These are phyloP conservation scores for Agrotis segetum DNA, from an alignment of 2,888 invertebrate genomes.

Conservation along the genomic window DNA sequence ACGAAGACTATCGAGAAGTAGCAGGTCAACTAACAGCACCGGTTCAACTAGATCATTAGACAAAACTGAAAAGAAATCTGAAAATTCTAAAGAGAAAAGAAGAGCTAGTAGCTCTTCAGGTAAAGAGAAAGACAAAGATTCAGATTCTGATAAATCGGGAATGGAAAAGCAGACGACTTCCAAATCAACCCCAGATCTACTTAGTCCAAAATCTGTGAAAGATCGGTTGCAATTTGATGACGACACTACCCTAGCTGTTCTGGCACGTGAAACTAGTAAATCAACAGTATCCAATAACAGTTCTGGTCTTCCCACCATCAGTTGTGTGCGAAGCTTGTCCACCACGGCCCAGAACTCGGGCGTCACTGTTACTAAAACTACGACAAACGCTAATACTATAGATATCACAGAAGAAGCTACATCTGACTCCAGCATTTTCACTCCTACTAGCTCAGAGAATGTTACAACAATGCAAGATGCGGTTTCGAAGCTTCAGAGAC, in stretches of 20 bases:
- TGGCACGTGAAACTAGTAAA: constrained; percentile 72
- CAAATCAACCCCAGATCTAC: constrained; percentile 37
- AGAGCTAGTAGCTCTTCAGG: constrained; percentile 60
- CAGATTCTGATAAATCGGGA: constrained; percentile 42
- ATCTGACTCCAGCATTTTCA: constrained; percentile 76
- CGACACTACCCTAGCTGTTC: constrained; percentile 76
- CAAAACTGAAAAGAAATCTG: constrained; percentile 56
- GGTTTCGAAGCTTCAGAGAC: constrained; percentile 75
- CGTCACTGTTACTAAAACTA: constrained; percentile 56
- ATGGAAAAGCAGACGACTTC: constrained; percentile 33
- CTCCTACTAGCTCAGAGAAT: constrained; percentile 77
- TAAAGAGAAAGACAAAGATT: constrained; percentile 65
- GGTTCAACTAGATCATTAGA: constrained; percentile 47
- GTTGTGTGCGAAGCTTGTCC: constrained; percentile 80
- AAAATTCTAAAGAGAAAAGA: constrained; percentile 64
- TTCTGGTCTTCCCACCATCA: constrained; percentile 80
- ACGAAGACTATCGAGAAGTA: constrained; percentile 74
- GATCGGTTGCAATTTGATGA: constrained; percentile 78
- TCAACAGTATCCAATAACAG: constrained; percentile 56
- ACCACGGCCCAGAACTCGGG: constrained; percentile 63
- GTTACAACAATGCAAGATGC: constrained; percentile 78
- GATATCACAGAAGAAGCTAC: constrained; percentile 73
- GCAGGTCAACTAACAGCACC: constrained; percentile 71
- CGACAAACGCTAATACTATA: constrained; percentile 60
- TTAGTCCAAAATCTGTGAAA: constrained; percentile 68